Conservation (phyloP, 2,888 invertebrate species). For the Lasiommata megera region DNA sequence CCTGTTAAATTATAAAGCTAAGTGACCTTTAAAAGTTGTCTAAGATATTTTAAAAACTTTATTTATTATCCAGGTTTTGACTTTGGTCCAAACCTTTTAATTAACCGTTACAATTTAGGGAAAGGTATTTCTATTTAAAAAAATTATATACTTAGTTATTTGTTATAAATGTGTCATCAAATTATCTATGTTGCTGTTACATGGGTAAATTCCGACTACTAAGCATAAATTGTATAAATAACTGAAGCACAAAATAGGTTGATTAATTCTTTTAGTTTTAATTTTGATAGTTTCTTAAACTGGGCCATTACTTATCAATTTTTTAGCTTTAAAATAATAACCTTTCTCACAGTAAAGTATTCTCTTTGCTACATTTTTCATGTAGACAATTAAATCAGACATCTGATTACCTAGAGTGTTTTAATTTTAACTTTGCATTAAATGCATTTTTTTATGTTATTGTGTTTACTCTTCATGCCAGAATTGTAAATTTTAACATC, state of each 20-base stretch:
- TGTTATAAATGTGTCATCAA: conserved; percentile 21
- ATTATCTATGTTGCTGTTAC: conserved; percentile 24
- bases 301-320: conserved; percentile 4
- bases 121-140: conserved; percentile 22
- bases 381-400: too few relatives aligned
- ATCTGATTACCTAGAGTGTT: too few relatives aligned
- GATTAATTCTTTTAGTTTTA: conserved; percentile 28
- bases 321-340: background rate
- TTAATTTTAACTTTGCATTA: too few relatives aligned
- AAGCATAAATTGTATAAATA: conserved; percentile 38
- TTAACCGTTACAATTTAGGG: conserved; percentile 20
- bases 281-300: conserved; percentile 19
- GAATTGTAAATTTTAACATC: too few relatives aligned
- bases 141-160: conserved; percentile 20
- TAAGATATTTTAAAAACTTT: conserved; percentile 35
- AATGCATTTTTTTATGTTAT: too few relatives aligned
- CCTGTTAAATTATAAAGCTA: background rate
- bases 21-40: conserved; percentile 29
- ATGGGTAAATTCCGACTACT: conserved; percentile 25
- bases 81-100: conserved; percentile 31
- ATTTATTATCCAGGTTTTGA: background rate
- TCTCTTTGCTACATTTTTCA: too few relatives aligned
- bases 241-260: conserved; percentile 30
- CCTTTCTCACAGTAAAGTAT: too few relatives aligned
- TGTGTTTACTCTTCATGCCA: too few relatives aligned